Base-by-base conservation (phyloP, 2,888 invertebrate species). In the Psylliodes chrysocephalus region DNA sequence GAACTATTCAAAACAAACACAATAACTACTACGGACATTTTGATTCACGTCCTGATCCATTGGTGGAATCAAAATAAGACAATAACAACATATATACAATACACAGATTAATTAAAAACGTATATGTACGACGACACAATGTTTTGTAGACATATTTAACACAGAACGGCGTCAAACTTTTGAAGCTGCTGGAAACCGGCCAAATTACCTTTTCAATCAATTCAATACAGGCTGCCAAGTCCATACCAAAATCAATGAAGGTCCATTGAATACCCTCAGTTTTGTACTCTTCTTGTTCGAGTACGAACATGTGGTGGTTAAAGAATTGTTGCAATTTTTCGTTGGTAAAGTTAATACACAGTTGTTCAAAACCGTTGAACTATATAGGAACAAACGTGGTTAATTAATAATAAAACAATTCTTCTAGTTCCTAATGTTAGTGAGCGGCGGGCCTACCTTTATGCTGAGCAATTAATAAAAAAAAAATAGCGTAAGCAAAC, bases 301-400 rank as follows among this genome's bases (percentile, higher is more conserved):
- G 90, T 78, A 96, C 95, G 86, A 96, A 96, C 96, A 96, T 96
- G 90, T 96, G 93, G 82, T 96, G 96, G 87, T 96, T 96, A 92
- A 96, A 96, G 90, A 96, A 96, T 85, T 96, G 96, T 87, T 97
- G 96, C 80, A 96, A 89, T 85, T 95, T 94, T 87, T 96, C 96
- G 85, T 96, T 96, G 85, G 96, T 96, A 88, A 96, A 96, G 89
- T 96, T 96, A 90, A 96, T 96, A 88, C 96, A 96, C 83, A 96
- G 89, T 88, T 96, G 96, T 88, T 96, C 96, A 89, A 96, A 96
- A 85, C 95, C 94, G 89, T 96, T 96, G 89, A 81, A 92, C 92
- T 93, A 85, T 52, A 73, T 61, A 82, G 82, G 64, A 55, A 52
- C 44, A 49, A 49, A 44, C 18, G 44, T 19, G 6, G 44, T 8